These are phyloP conservation scores for Psephotus haematonotus DNA, from an alignment of 2,113 vertebrate species.

Conservation along the genomic window DNA sequence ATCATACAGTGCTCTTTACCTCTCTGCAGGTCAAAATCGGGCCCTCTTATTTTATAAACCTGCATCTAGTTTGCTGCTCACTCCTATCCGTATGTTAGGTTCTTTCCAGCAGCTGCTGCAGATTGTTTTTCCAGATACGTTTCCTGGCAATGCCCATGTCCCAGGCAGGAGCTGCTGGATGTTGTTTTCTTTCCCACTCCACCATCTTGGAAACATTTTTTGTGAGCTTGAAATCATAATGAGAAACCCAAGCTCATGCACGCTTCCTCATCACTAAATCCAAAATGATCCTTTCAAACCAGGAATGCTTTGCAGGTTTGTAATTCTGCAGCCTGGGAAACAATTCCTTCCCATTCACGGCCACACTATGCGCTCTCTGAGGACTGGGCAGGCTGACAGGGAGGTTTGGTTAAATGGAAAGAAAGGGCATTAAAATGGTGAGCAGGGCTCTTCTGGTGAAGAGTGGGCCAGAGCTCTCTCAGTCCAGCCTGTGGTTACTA, in stretches of 20 bases:
- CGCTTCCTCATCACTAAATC: background rate
- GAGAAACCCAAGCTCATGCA: background rate
- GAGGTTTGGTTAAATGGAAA: background rate
- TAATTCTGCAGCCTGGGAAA: background rate
- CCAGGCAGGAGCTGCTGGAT: background rate
- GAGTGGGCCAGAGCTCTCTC: background rate
- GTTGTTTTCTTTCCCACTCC: background rate
- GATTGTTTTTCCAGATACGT: background rate
- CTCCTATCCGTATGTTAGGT: background rate
- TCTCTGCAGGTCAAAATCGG: background rate
- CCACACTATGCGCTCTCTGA: accelerated
- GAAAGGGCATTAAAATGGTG: background rate
- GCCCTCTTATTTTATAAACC: background rate
- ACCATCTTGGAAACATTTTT: background rate
- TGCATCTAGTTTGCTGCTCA: background rate
- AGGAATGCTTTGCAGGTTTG: background rate
- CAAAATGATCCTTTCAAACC: background rate
- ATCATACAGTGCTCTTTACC: background rate
- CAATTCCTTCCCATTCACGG: background rate
- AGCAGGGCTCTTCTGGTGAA: background rate
- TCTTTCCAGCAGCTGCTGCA: background rate
- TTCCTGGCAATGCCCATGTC: background rate
- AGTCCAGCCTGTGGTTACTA: background rate
- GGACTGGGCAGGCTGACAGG: background rate
- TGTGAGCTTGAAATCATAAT: background rate